Evolutionary conservation across 92 coral and sea anemone genomes (phyloP).

Genomic region (Bergia puertoricense): DNA sequence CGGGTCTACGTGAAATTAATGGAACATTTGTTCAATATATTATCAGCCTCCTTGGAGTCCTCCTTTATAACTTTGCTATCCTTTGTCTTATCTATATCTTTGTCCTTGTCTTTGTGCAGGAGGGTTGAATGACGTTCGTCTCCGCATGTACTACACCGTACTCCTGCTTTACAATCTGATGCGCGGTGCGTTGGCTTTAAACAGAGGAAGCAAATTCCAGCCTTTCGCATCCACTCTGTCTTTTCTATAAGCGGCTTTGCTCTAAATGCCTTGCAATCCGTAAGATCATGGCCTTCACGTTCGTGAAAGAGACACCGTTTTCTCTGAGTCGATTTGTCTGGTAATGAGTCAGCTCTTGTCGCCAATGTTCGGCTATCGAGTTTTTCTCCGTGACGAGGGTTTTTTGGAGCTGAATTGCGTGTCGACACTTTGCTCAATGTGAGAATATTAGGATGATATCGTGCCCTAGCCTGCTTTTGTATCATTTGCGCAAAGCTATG

Average conservation of each 20-base stretch:
- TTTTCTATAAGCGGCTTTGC: constrained; percentile 49
- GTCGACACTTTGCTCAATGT: constrained; percentile 15
- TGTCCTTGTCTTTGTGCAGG: constrained; percentile 36
- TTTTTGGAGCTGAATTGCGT: background rate
- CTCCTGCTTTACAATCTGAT: constrained; percentile 49
- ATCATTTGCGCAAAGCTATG: constrained; percentile 32
- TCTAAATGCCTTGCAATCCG: constrained; percentile 59
- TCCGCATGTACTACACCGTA: constrained; percentile 50
- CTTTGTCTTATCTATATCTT: background rate
- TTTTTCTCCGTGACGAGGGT: background rate
- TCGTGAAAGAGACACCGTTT: constrained; percentile 47
- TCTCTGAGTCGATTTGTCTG: background rate
- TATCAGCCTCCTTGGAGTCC: constrained; percentile 19
- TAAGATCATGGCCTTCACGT: constrained; percentile 47
- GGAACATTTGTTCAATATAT: constrained; percentile 36
- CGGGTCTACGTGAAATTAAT: background rate
- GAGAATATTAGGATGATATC: constrained; percentile 40
- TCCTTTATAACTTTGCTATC: background rate
- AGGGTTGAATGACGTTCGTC: constrained; percentile 44
- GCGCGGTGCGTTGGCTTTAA: constrained; percentile 49
- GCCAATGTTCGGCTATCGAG: background rate
- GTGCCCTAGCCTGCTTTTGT: constrained; percentile 46
- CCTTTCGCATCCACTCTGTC: constrained; percentile 54
- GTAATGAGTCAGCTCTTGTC: background rate
- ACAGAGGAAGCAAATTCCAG: constrained; percentile 57